Conservation (phyloP, 1,140 invertebrate genomes). For the Musca vetustissima region DNA sequence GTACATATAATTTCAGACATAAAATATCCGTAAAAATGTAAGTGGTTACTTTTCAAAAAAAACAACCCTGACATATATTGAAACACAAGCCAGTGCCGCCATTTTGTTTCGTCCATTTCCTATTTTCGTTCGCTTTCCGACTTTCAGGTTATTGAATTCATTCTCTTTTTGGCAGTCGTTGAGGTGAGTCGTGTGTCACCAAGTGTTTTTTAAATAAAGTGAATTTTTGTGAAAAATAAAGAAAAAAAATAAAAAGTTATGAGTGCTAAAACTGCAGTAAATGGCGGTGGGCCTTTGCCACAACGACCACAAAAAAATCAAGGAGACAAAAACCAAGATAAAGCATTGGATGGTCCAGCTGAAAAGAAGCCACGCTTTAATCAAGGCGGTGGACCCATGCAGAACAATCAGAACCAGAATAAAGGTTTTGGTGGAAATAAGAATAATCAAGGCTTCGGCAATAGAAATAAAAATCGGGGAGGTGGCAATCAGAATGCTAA, state of each 20-base stretch:
- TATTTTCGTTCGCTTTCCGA: too few species aligned
- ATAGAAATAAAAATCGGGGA: slow-evolving; percentile 17
- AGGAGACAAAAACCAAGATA: slow-evolving; percentile 16
- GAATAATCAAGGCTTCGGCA: neutral
- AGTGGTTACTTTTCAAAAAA: too few species aligned
- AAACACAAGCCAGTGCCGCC: too few species aligned
- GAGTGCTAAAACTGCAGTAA: slow-evolving; percentile 12
- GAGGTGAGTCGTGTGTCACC: neutral
- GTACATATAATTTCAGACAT: too few species aligned
- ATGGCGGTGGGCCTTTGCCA: slow-evolving; percentile 23
- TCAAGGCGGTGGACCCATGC: slow-evolving; percentile 14
- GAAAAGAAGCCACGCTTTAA: slow-evolving; percentile 31
- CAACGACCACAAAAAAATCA: slow-evolving; percentile 29
- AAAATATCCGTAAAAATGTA: too few species aligned
- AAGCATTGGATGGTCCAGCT: slow-evolving; percentile 24
- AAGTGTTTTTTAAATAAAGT: neutral
- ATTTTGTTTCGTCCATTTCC: too few species aligned
- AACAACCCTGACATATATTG: too few species aligned
- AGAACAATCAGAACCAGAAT: slow-evolving; percentile 7
- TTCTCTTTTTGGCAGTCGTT: slow-evolving; percentile 17
- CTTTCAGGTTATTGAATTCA: neutral
- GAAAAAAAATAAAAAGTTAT: neutral
- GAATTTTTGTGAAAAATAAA: slow-evolving; percentile 1
- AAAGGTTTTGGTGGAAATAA: slow-evolving; percentile 6
- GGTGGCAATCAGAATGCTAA: slow-evolving; percentile 10